A percentile compares a stretch with the other conserved stretches of the same genome.
Conservation (phyloP, 2,888 invertebrate species). For the Micoletzkya japonica region DNA sequence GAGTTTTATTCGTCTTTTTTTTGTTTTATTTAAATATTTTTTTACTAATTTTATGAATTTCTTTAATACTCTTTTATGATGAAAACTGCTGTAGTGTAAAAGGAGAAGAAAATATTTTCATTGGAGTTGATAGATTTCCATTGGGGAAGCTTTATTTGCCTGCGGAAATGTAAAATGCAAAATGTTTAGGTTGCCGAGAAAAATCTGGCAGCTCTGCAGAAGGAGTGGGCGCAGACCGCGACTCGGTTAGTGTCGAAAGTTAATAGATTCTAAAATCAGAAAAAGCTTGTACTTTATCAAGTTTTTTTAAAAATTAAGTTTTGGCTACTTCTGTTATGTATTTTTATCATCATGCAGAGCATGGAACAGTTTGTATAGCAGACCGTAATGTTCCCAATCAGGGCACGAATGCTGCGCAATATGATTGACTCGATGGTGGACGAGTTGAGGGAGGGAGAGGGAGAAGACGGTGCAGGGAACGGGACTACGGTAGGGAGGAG, state of each 20-base stretch:
- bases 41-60: too few relatives aligned
- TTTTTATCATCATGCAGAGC: too few relatives aligned
- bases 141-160: too few relatives aligned
- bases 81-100: neutral
- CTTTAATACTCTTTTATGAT: too few relatives aligned
- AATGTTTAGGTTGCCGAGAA: slow-evolving; percentile 21
- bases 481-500: slow-evolving; percentile 33
- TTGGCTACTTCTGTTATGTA: too few relatives aligned
- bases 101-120: neutral
- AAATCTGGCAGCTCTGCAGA: slow-evolving; percentile 40
- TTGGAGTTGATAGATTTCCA: neutral
- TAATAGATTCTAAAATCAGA: too few relatives aligned
- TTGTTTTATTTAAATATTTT: too few relatives aligned
- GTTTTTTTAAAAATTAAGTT: too few relatives aligned
- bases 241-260: slow-evolving; percentile 46
- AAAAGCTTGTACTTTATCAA: too few relatives aligned
- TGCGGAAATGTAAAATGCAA: too few relatives aligned
- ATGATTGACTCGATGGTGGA: slow-evolving; percentile 47
- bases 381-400: slow-evolving; percentile 17
- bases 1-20: slow-evolving; percentile 26
- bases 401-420: slow-evolving; percentile 45
- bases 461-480: neutral
- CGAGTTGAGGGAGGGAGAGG: slow-evolving; percentile 15
- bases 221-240: slow-evolving; percentile 47
- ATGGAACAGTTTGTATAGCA: neutral